Percentiles rank a stretch among this genome's conserved stretches.
These are phyloP conservation scores for Acanthiza pusilla DNA, from an alignment of 2,797 vertebrate species.

Conservation along the genomic window DNA sequence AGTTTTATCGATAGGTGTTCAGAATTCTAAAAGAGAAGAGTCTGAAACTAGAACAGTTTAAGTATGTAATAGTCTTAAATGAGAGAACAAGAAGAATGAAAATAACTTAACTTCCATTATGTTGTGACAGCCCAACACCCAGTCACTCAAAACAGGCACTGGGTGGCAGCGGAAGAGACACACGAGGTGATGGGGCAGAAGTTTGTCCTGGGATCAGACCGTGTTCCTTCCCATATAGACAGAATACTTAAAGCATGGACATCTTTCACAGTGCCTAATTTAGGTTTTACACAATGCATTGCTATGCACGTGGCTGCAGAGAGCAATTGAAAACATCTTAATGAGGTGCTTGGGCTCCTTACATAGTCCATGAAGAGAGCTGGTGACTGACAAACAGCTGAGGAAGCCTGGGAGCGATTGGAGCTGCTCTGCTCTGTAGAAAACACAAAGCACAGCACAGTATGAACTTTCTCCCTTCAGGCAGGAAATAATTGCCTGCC, in stretches of 20 bases:
- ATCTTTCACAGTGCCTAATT: not conserved
- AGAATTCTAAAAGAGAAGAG: not conserved
- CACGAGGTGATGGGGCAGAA: not conserved
- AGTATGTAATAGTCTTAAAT: not conserved
- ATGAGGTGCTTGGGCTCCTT: slow-evolving; percentile 48
- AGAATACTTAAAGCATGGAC: not conserved
- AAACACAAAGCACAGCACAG: slow-evolving; percentile 32
- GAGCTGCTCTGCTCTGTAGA: slow-evolving; percentile 13
- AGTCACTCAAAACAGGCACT: not conserved
- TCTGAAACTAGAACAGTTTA: not conserved
- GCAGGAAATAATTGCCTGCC: slow-evolving; percentile 62
- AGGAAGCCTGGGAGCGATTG: slow-evolving; percentile 42
- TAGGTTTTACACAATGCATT: slow-evolving; percentile 8
- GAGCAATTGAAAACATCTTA: slow-evolving; percentile 51
- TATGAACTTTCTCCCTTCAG: slow-evolving; percentile 59
- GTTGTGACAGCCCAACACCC: not conserved
- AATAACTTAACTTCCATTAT: not conserved
- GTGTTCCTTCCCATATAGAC: not conserved
- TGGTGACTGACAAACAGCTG: slow-evolving; percentile 54
- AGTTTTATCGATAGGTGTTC: not conserved
- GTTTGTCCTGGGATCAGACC: not conserved
- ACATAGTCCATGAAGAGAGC: not conserved
- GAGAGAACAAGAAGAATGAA: not conserved
- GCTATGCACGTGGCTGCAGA: not conserved
- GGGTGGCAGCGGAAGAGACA: not conserved